These are phyloP conservation scores for Papio anubis DNA, from an alignment of 2,113 vertebrate genomes.

Conservation along the genomic window DNA sequence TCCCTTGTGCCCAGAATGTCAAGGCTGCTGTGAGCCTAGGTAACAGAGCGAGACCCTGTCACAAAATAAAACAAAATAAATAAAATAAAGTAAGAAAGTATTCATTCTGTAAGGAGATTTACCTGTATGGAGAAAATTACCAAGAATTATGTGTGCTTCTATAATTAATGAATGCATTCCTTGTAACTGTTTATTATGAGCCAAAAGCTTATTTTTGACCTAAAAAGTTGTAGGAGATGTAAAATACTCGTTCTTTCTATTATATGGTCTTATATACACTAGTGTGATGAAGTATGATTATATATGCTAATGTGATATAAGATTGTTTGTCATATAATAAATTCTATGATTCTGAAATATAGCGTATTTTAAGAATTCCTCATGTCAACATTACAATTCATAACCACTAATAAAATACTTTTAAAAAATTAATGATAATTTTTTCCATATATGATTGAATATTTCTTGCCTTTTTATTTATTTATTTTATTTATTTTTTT, in stretches of 20 bases:
- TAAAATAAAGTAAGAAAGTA: no score
- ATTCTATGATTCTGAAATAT: neutral
- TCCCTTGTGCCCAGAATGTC: no score
- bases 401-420: neutral
- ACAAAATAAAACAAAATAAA: no score
- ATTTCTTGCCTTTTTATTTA: neutral
- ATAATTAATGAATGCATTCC: neutral
- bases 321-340: neutral
- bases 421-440: constrained; percentile 1
- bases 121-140: neutral
- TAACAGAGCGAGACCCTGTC: no score
- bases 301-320: neutral
- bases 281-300: neutral
- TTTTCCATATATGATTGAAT: constrained; percentile 1
- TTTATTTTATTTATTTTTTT: no score
- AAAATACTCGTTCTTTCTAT: neutral
- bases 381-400: neutral
- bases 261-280: neutral
- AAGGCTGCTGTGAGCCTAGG: no score
- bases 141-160: neutral
- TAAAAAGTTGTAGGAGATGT: neutral
- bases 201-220: neutral
- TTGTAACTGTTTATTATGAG: neutral
- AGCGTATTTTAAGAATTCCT: neutral
- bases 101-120: neutral